Base-by-base conservation (phyloP, 1,140 invertebrate genomes). In the Aporrectodea caliginosa region DNA sequence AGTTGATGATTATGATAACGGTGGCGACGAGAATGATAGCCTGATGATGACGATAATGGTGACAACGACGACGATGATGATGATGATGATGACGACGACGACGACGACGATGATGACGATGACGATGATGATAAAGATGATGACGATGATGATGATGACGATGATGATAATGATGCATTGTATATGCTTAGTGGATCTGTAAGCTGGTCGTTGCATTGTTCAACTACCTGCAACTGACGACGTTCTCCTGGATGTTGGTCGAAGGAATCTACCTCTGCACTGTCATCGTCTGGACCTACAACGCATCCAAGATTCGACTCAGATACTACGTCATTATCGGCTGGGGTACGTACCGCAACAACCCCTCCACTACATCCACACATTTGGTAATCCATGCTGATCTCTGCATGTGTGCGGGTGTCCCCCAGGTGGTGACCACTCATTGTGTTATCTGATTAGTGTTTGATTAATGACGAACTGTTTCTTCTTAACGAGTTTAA, bases 171-270 rank as follows among this genome's bases (percentile, higher is more conserved):
- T 22, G 43, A 12, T 58, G 43, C 22, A 58, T 58, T 6, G 43
- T 58, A 12, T 6, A 58, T 58, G 43, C 22, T 12, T 22, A 58
- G 43, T 58, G 43, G 87, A 79, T 90, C 16, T 91, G 90, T 82
- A 90, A 90, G 82, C 71, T 82, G 34, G 88, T 95, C 43, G 82
- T 90, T 71, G 83, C 85, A 2, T 68, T 90, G 0, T 92, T 94
- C 83, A 94, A 95, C 87, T 98, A 97, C 88, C 94, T 96, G 84
- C 93, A 95, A 85, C 90, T 95, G 73, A 96, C 95, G 1, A 98
- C 95, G 87, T 98, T 97, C 88, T 98, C 96, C 89, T 98, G 96
- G 96, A 98, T 98, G 95, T 94, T 98, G 86, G 94, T 98, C 0
- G 96, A 98, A 92, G 96, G 95, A 78, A 89, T 98, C 2, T 98